These are phyloP conservation scores for Xylota sylvarum DNA, from an alignment of 2,888 invertebrate genomes.

Conservation along the genomic window DNA sequence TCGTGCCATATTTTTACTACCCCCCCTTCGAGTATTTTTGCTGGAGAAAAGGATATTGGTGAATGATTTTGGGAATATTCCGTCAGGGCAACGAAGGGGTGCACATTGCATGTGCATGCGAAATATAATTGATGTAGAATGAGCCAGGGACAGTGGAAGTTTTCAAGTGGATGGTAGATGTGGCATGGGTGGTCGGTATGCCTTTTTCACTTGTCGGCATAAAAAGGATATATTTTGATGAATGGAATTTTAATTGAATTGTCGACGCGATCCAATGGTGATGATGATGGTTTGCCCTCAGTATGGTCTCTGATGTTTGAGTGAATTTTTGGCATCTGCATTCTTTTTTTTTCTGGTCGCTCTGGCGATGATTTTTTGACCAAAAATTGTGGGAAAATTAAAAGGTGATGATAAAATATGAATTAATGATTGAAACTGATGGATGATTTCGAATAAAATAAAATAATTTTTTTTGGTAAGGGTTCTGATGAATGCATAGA, in stretches of 20 bases:
- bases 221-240: slow-evolving; percentile 72
- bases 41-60: slow-evolving; percentile 39
- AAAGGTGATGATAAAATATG: slow-evolving; percentile 60
- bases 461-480: too few relatives aligned
- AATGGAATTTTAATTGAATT: slow-evolving; percentile 76
- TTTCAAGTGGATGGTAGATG: slow-evolving; percentile 29
- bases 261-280: slow-evolving; percentile 62
- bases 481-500: too few relatives aligned
- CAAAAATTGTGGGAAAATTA: slow-evolving; percentile 54
- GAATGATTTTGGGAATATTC: slow-evolving; percentile 40
- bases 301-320: slow-evolving; percentile 49
- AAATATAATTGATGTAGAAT: slow-evolving; percentile 51
- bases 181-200: background rate
- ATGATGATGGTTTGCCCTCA: slow-evolving; percentile 34
- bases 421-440: slow-evolving; percentile 61
- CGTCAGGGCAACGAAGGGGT: background rate
- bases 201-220: slow-evolving; percentile 69
- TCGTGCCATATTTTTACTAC: slow-evolving; percentile 46
- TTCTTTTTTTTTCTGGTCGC: background rate
- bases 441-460: background rate
- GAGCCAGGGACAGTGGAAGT: background rate
- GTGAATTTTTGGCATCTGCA: slow-evolving; percentile 44
- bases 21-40: background rate
- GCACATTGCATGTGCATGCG: slow-evolving; percentile 55
- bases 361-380: slow-evolving; percentile 48